phyloP scores from a whole-genome alignment of 30 jellyfish, hydroid and myxozoan genomes.

The Aurelia sp. region DNA sequence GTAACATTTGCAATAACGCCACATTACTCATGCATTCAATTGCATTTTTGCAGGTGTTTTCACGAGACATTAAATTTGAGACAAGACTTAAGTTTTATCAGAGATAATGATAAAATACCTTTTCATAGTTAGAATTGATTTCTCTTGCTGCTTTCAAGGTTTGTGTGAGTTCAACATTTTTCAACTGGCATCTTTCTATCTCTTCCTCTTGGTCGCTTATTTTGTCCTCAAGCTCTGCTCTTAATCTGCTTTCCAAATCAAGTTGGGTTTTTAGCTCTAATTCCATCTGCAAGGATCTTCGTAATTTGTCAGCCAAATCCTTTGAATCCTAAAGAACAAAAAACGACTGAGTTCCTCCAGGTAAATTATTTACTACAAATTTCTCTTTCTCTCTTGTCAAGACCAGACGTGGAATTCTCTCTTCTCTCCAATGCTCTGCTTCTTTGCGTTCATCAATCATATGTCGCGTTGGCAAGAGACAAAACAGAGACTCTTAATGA shows the following conservation, averaged over 20 bases:
- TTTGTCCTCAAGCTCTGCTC: conserved; percentile 1
- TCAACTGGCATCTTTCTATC: background rate
- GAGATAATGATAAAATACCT: conserved; percentile 1
- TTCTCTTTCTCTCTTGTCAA: too few species aligned
- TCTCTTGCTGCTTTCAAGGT: conserved; percentile 13
- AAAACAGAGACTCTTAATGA: too few species aligned
- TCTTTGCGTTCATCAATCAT: too few species aligned
- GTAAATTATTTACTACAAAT: too few species aligned
- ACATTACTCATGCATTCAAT: too few species aligned
- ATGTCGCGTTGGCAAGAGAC: too few species aligned
- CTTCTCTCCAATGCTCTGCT: too few species aligned
- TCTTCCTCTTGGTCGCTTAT: background rate
- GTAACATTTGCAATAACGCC: too few species aligned
- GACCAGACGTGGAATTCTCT: too few species aligned
- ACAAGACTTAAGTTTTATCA: too few species aligned
- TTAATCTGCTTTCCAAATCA: background rate
- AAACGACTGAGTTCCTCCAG: background rate
- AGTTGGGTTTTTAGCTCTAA: background rate
- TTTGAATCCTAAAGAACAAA: background rate
- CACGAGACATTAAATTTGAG: too few species aligned
- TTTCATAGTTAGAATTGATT: conserved; percentile 16
- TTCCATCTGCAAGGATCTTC: background rate
- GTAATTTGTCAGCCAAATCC: background rate
- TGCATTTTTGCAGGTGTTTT: too few species aligned
- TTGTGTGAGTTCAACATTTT: conserved; percentile 22